Percentiles rank a stretch among this genome's conserved stretches.
Evolutionary conservation across 2,113 vertebrate species (phyloP).

Genomic region (human (Homo sapiens)): DNA sequence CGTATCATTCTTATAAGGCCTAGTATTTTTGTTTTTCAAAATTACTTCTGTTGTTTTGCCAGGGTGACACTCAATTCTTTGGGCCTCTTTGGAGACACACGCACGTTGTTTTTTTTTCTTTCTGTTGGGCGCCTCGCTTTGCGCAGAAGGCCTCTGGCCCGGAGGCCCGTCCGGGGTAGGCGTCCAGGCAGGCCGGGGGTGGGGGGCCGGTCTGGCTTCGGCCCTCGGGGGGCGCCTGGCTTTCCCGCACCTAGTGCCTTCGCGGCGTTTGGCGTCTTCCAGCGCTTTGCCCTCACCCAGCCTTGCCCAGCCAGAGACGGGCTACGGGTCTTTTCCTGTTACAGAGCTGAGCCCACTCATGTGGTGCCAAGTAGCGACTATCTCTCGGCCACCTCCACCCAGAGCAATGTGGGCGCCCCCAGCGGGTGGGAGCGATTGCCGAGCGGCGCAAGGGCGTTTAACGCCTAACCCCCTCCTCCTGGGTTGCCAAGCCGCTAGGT

Average conservation of each 20-base stretch:
- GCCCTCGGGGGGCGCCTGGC: not conserved
- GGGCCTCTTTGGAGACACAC: not conserved
- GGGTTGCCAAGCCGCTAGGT: not conserved
- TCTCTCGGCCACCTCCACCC: not conserved
- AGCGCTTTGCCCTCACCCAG: not conserved
- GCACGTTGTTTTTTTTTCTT: not conserved
- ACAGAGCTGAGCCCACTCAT: not conserved
- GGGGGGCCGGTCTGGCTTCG: not conserved
- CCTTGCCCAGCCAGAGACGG: not conserved
- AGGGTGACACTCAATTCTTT: not conserved
- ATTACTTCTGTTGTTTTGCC: not conserved
- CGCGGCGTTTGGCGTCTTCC: rapidly evolving
- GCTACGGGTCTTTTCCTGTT: not conserved
- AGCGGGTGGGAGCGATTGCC: not conserved
- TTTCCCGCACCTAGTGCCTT: not conserved
- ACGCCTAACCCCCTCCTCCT: rapidly evolving
- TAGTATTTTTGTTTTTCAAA: not conserved
- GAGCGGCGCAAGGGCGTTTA: rapidly evolving
- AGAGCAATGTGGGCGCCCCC: not conserved
- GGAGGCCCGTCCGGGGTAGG: not conserved
- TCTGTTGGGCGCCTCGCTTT: not conserved
- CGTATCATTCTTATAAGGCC: too few relatives aligned
- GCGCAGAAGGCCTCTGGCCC: not conserved
- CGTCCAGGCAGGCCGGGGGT: not conserved
- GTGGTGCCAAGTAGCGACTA: rapidly evolving